Base-by-base conservation (phyloP, 1,140 invertebrate species). In the Sycophila sp. region DNA sequence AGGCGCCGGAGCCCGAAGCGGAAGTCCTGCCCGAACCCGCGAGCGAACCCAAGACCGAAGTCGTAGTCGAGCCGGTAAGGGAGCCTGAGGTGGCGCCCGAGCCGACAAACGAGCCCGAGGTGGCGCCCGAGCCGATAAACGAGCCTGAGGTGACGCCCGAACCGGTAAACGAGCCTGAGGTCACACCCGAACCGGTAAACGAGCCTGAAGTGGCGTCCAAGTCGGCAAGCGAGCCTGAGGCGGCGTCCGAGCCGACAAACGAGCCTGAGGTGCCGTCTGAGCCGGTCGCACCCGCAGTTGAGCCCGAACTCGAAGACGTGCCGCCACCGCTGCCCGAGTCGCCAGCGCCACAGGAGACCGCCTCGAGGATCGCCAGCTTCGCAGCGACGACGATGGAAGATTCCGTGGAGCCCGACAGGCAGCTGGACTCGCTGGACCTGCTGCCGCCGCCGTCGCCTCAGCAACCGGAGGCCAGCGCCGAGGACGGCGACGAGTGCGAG, bases 301-400 rank as follows among this genome's bases (percentile, higher is more conserved):
- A 77, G 51, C 62, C 76, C 0, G 77, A 79, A 7, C 59, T 75
- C 0, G 79, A 79, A 11, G 34, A 24, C 10, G 7, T 36, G n/a
- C 58, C 28, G 45, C 40, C 32, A 13, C 13, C 49, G 13, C 19
- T 75, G 38, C 77, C 82, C 24, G 80, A 78, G 0, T 80, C 83
- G 2, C 77, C 79, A 17, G 75, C 75, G 7, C 79, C 81, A 2
- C 42, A 76, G 13, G 56, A 76, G 13, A 62, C 73, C 17, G 71
- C 65, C 10, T 73, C 71, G 22, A 71, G 42, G 32, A 62, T 73
- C n/a, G 56, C 72, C 6, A 76, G 38, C 69, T 73, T 78, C 56
- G 68, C 75, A 3, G 72, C 73, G 10, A 75, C 74, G n/a, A 76
- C 77, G 10, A 75, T 76, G 73, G 76, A 80, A 38, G 62, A 67